Evolutionary conservation across 2,888 invertebrate genomes (phyloP), one percentile per base, ranked within the genome.

Genomic region (Diplolepis rosae): DNA sequence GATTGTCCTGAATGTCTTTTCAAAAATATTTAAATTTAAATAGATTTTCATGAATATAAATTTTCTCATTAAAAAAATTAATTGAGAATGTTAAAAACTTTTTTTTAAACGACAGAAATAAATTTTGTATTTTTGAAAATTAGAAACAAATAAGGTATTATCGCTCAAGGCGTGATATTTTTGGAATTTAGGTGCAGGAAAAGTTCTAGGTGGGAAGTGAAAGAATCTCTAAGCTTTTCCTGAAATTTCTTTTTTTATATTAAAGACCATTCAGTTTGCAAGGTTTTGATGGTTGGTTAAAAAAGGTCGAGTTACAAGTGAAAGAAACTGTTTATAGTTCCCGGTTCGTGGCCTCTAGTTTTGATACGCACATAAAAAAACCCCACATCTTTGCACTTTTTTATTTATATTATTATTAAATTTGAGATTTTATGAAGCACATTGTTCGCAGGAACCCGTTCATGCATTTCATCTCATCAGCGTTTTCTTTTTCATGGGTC

Each of bases 391-490:
- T 24, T 39, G 7, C 5, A 39, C 39, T 54, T 32, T 54, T 18
- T 32, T 22, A 54, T 18, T 30, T 22, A 61, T 27, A 39, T 24
- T 61, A 61, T 24, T 61, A 61, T 39, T 39, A 24, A 61, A 61
- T 24, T 61, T 61, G 61, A 61, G 61, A 35, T 22, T n/a, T 61
- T 61, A 61, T n/a, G 61, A 61, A 39, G 39, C 24, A n/a, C n/a
- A 61, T 61, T 61, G 39, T 61, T 32, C 61, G 61, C 61, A 61
- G 39, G 39, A 61, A 61, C 39, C 24, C 35, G 35, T 61, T 39
- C 39, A 7, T 39, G 27, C 24, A 61, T 61, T 39, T 61, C 24
- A 39, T 61, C 39, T 24, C 9, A 61, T n/a, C 24, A 39, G 22
- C 32, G n/a, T 32, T 18, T 24, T 61, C 22, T 18, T 50, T 1